Base-by-base conservation (phyloP, 2,888 invertebrate species). In the Caenorhabditis zanzibari region DNA sequence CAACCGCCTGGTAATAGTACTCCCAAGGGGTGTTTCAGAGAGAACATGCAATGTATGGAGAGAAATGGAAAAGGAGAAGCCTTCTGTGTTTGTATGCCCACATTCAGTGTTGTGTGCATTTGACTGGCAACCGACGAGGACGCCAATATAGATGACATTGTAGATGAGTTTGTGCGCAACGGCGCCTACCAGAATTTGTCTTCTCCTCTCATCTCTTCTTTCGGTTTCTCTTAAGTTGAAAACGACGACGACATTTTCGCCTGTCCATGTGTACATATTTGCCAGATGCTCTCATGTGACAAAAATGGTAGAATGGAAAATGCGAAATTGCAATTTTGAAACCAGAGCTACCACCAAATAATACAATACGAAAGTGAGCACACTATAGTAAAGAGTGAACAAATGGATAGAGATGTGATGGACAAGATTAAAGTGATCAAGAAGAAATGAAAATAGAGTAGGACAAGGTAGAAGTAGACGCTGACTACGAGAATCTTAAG, bases 1-100 rank as follows among this genome's bases (percentile, higher is more conserved):
- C 66, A 68, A 52, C 73, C 58, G 73, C 58, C 79, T 82, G 82
- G 82, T 86, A 86, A 84, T 86, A 86, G 84, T 86, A 86, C 86
- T 86, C 86, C 86, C 86, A 59, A 24, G 80, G 80, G 83, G 79
- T 82, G 58, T 82, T 82, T 82, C 76, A 82, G 82, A 82, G 58
- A 76, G 80, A 73, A 81, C 81, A 61, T 68, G 81, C 81, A 81
- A 69, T 74, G 73, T 80, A 74, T 38, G 68, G 68, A 81, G 72
- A 73, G 28, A 47, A 44, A 44, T 26, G 58, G n/a, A 22, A 22
- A 44, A 58, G 58, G 64, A 58, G 66, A 64, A 54, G 66, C 63
- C 54, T 66, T 68, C 73, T 80, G 73, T 73, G 64, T 80, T 66
- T 80, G 80, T 72, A 72, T 66, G 58, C 59, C 47, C 47, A 35